These are phyloP conservation scores for Notolepis coatsorum DNA, from an alignment of 2,797 vertebrate species.

Conservation along the genomic window DNA sequence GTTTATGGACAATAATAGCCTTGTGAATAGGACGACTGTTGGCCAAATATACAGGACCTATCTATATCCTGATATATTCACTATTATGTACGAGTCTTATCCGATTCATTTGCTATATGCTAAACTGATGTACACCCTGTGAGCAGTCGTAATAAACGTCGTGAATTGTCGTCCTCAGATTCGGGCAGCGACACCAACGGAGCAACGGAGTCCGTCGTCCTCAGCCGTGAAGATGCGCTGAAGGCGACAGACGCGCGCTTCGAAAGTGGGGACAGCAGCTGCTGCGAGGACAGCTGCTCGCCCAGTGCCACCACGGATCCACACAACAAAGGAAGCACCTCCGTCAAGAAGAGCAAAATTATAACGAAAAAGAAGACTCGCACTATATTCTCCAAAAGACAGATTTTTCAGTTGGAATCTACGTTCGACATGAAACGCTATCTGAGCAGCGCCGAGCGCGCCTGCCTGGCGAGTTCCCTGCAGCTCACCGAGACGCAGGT, in stretches of 20 bases:
- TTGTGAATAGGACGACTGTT: too few relatives aligned
- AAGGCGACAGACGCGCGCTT: slow-evolving; percentile 58
- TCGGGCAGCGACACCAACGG: slow-evolving; percentile 44
- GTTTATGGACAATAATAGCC: too few relatives aligned
- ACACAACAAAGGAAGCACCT: slow-evolving; percentile 30
- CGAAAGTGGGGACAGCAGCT: slow-evolving; percentile 80
- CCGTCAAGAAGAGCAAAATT: slow-evolving; percentile 78
- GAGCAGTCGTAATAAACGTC: too few relatives aligned
- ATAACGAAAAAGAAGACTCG: slow-evolving; percentile 87
- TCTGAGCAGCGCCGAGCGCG: slow-evolving; percentile 90
- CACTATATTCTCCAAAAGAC: slow-evolving; percentile 91
- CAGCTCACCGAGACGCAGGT: slow-evolving; percentile 87
- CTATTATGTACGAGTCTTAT: too few relatives aligned
- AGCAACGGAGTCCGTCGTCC: slow-evolving; percentile 36
- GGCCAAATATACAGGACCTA: too few relatives aligned
- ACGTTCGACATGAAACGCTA: slow-evolving; percentile 88
- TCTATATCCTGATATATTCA: too few relatives aligned
- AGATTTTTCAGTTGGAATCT: slow-evolving; percentile 88
- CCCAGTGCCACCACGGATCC: slow-evolving; percentile 42
- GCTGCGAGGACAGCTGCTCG: slow-evolving; percentile 67
- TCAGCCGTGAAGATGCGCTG: slow-evolving; percentile 54
- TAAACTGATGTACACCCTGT: too few relatives aligned
- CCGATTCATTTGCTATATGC: too few relatives aligned
- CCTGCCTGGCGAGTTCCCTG: slow-evolving; percentile 87
- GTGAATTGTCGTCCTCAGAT: slow-evolving; percentile 63